These are phyloP conservation scores for Isaurus tuberculatus DNA, from an alignment of 92 coral and sea anemone genomes.

Conservation along the genomic window DNA sequence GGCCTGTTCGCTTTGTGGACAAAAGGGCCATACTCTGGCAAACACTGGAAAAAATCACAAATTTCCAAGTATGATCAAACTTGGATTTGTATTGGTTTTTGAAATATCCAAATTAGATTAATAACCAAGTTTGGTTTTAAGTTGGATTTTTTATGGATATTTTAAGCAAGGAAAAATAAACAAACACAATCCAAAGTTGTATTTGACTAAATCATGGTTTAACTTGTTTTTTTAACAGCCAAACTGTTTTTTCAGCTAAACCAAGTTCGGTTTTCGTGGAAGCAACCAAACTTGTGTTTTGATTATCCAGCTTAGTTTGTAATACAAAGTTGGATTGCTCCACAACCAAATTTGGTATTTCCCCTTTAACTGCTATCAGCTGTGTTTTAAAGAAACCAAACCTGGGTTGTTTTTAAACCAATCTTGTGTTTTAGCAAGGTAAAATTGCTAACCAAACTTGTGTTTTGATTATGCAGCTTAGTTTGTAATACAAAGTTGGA, in stretches of 20 bases:
- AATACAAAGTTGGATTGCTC: too few relatives aligned
- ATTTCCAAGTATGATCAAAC: too few relatives aligned
- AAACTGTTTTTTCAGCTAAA: conserved; percentile 34
- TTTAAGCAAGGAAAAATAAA: conserved; percentile 39
- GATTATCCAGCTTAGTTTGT: too few relatives aligned
- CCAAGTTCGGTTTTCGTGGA: conserved; percentile 37
- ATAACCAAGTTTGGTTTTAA: conserved; percentile 60
- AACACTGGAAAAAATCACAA: too few relatives aligned
- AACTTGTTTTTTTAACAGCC: conserved; percentile 23
- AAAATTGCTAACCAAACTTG: conserved; percentile 50
- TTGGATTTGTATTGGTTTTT: too few relatives aligned
- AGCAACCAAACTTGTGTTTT: conserved; percentile 28
- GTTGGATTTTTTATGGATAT: conserved; percentile 58
- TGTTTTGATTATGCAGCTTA: too few relatives aligned
- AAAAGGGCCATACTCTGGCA: too few relatives aligned
- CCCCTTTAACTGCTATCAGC: not conserved
- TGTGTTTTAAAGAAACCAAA: conserved; percentile 37
- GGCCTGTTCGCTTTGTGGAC: too few relatives aligned
- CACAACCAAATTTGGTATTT: conserved; percentile 44
- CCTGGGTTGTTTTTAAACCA: not conserved
- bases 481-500: too few relatives aligned
- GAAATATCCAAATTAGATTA: too few relatives aligned
- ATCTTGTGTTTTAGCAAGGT: conserved; percentile 21
- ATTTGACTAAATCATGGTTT: not conserved
- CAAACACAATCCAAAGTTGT: conserved; percentile 8